Conservation (phyloP, 2,888 invertebrate genomes). For the Notocelia uddmanniana region DNA sequence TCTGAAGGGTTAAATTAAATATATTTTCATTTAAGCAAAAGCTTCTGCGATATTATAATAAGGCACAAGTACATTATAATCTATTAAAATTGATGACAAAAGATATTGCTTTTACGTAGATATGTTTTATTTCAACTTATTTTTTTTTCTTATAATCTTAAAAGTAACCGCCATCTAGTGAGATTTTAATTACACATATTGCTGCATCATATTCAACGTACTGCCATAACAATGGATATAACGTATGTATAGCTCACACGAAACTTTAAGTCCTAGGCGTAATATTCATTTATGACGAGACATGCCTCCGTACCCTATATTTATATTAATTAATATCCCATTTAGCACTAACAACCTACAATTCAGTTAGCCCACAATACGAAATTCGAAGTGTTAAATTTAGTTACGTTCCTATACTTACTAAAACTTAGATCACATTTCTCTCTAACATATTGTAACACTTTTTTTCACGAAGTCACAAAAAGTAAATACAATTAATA, state of each 20-base stretch:
- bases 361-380: constrained; percentile 31
- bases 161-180: constrained; percentile 16
- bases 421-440: constrained; percentile 44
- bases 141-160: background rate
- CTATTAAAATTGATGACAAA: background rate
- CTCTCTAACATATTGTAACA: constrained; percentile 50
- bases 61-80: constrained; percentile 22
- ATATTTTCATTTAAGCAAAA: constrained; percentile 14
- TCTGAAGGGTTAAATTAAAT: background rate
- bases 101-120: constrained; percentile 21
- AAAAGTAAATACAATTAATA: background rate
- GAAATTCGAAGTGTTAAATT: constrained; percentile 39
- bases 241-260: background rate
- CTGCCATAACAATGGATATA: background rate
- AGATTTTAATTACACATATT: background rate
- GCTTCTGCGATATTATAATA: constrained; percentile 3
- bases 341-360: constrained; percentile 26
- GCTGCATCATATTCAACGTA: background rate
- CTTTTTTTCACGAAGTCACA: constrained; percentile 23
- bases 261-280: background rate
- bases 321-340: constrained; percentile 19
- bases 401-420: constrained; percentile 36
- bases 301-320: constrained; percentile 15
- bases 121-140: constrained; percentile 15
- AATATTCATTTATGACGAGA: constrained; percentile 6